Conservation (phyloP, 2,888 invertebrate genomes). For the Flabesymbios commensalis region DNA sequence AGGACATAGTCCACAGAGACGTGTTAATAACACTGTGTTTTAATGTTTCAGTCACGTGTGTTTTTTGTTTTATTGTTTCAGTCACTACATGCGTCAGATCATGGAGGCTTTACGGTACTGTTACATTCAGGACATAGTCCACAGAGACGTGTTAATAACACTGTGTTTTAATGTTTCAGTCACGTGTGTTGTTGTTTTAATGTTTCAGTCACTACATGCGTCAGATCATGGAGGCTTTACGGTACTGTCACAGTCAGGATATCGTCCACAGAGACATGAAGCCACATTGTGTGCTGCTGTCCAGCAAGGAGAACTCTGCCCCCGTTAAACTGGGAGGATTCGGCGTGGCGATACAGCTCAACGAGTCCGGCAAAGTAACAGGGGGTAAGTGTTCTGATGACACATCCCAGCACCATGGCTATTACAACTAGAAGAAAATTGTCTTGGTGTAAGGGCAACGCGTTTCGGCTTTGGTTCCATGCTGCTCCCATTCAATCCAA, state of each 20-base stretch:
- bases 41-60: too few species aligned
- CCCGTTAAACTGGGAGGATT: constrained; percentile 98
- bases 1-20: constrained; percentile 94
- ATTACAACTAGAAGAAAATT: too few species aligned
- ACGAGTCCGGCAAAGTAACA: constrained; percentile 46
- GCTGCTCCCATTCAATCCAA: too few species aligned
- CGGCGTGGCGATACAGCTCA: constrained; percentile 85
- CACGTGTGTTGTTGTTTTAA: too few species aligned
- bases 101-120: constrained; percentile 96
- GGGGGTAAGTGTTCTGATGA: constrained; percentile 54
- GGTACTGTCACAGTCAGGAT: constrained; percentile 92
- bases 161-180: too few species aligned
- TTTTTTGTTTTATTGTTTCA: too few species aligned
- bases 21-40: too few species aligned
- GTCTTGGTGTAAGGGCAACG: too few species aligned
- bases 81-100: constrained; percentile 97
- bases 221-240: constrained; percentile 93
- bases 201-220: constrained; percentile 88
- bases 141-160: too few species aligned
- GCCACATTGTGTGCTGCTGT: constrained; percentile 93
- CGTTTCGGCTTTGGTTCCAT: too few species aligned
- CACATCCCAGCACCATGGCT: too few species aligned
- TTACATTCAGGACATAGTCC: constrained; percentile 91
- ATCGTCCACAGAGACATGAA: constrained; percentile 97
- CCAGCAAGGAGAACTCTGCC: constrained; percentile 96